phyloP scores from a whole-genome alignment of 2,797 vertebrate species.

The Hippocampus kuda region DNA sequence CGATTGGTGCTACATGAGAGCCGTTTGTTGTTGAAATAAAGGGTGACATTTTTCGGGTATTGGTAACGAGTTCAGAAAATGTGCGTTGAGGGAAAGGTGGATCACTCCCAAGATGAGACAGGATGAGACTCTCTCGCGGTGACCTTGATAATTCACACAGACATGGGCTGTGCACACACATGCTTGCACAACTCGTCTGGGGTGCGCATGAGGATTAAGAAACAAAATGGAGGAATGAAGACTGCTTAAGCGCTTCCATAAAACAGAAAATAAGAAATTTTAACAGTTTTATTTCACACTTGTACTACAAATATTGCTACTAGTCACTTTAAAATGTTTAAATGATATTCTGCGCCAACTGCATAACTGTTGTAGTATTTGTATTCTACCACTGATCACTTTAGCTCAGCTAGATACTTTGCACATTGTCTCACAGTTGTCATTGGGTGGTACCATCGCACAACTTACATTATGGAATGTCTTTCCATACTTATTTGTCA shows the following conservation, averaged over 20 bases:
- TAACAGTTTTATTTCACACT: not conserved
- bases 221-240: constrained; percentile 41
- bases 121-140: constrained; percentile 4
- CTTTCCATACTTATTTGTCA: too few relatives aligned
- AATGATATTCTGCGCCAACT: too few relatives aligned
- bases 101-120: not conserved
- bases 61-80: constrained; percentile 19
- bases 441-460: too few relatives aligned
- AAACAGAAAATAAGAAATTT: not conserved
- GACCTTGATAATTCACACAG: constrained; percentile 32
- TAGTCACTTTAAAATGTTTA: too few relatives aligned
- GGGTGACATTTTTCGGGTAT: constrained; percentile 30
- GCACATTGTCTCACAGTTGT: too few relatives aligned
- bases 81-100: constrained; percentile 2
- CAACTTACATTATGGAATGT: too few relatives aligned
- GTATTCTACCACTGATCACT: too few relatives aligned
- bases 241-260: constrained; percentile 12
- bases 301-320: too few relatives aligned
- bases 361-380: too few relatives aligned
- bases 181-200: not conserved
- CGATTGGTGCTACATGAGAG: constrained; percentile 48
- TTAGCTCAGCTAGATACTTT: too few relatives aligned
- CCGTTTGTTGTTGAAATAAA: constrained; percentile 45
- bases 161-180: not conserved
- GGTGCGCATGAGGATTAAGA: constrained; percentile 22